Evolutionary conservation across 37 sponge, comb jelly and placozoan species (phyloP).

Genomic region (Diacarnus erythraeanus): DNA sequence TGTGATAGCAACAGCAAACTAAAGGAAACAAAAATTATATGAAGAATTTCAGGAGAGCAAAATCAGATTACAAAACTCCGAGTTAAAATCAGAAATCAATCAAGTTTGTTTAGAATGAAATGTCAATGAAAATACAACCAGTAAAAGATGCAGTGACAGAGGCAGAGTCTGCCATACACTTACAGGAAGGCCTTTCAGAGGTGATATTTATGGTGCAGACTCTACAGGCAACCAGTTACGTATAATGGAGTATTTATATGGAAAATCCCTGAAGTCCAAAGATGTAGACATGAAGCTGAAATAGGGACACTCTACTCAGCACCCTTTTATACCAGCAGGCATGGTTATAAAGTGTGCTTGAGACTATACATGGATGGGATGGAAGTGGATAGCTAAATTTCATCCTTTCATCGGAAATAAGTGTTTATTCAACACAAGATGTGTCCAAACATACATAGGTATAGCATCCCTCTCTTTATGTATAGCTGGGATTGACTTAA

Average conservation of each 20-base stretch:
- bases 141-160: constrained; percentile 30
- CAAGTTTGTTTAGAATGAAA: no score
- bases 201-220: constrained; percentile 62
- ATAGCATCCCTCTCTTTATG: no score
- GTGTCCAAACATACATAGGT: no score
- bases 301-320: constrained; percentile 79
- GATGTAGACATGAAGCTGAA: constrained; percentile 79
- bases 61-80: no score
- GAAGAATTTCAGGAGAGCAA: no score
- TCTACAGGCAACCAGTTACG: constrained; percentile 60
- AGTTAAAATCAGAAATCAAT: constrained; percentile 12
- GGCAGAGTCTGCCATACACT: constrained; percentile 36
- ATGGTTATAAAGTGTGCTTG: constrained; percentile 90
- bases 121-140: constrained; percentile 24
- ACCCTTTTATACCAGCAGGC: constrained; percentile 80
- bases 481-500: no score
- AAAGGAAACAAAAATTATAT: no score
- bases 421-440: no score
- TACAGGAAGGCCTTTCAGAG: constrained; percentile 64
- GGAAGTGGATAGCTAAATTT: no score
- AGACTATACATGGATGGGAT: constrained; percentile 86
- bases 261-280: constrained; percentile 68
- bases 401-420: no score
- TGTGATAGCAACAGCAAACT: no score
- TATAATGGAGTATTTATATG: no score